phyloP scores from a whole-genome alignment of 1,140 invertebrate genomes.

The Phortica variegata region DNA sequence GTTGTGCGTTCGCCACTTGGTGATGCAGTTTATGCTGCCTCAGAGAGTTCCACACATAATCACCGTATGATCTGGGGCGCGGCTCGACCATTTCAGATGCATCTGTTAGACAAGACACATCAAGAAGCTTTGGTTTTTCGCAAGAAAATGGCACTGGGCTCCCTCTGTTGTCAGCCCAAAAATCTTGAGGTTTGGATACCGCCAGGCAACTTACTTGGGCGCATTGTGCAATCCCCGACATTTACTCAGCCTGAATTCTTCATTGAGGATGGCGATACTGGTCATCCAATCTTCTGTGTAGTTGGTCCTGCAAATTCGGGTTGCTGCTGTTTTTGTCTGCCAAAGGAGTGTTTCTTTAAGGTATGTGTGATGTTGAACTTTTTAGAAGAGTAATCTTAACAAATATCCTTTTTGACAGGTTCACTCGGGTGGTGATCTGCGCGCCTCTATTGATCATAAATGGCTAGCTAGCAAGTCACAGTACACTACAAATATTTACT shows the following conservation, averaged over 20 bases:
- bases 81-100: constrained; percentile 62
- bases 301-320: constrained; percentile 55
- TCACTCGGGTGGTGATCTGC: constrained; percentile 52
- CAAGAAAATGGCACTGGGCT: constrained; percentile 59
- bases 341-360: constrained; percentile 59
- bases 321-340: constrained; percentile 49
- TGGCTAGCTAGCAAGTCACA: constrained; percentile 58
- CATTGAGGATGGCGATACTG: constrained; percentile 53
- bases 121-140: constrained; percentile 65
- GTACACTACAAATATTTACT: constrained; percentile 60
- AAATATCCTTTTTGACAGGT: constrained; percentile 21
- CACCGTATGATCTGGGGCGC: constrained; percentile 64
- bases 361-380: constrained; percentile 35
- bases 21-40: constrained; percentile 65
- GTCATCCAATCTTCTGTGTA: constrained; percentile 56
- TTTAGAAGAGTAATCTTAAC: neutral
- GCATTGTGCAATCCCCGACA: constrained; percentile 57
- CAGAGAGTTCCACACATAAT: constrained; percentile 61
- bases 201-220: constrained; percentile 58
- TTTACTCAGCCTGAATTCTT: constrained; percentile 55
- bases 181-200: constrained; percentile 59
- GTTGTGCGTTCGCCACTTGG: constrained; percentile 64
- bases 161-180: constrained; percentile 43
- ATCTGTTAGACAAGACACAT: constrained; percentile 64
- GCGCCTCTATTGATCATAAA: constrained; percentile 59